These are phyloP conservation scores for Callipepla californica DNA, from an alignment of 2,113 vertebrate species.

Conservation along the genomic window DNA sequence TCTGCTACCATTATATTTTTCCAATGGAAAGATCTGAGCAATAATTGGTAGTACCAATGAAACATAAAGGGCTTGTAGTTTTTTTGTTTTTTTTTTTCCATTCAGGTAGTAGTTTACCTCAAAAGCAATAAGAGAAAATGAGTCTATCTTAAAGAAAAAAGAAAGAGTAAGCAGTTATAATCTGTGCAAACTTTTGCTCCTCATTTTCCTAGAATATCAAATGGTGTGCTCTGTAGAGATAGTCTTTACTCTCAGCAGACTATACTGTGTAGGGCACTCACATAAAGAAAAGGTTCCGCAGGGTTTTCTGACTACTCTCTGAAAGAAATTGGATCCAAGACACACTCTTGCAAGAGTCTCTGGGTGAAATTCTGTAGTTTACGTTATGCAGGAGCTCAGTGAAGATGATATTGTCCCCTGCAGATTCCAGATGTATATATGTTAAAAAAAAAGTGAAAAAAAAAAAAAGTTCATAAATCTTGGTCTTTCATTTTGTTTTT, in stretches of 20 bases:
- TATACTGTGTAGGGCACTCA: background rate
- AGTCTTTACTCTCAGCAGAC: background rate
- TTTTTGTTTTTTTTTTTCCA: background rate
- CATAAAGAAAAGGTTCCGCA: background rate
- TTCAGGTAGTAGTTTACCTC: background rate
- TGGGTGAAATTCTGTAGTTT: conserved; percentile 44
- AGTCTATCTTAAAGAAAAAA: background rate
- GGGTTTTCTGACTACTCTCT: background rate
- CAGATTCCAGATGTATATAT: background rate
- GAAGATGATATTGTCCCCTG: conserved; percentile 57
- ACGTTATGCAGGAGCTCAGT: conserved; percentile 52
- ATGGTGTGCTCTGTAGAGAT: background rate
- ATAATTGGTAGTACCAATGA: background rate
- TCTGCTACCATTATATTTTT: background rate
- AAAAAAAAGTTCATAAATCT: background rate
- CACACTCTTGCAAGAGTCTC: conserved; percentile 24
- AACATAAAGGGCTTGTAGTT: background rate
- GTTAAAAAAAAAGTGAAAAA: background rate
- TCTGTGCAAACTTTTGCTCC: background rate
- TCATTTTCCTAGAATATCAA: background rate
- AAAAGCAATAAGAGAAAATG: conserved; percentile 20
- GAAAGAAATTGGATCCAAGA: background rate
- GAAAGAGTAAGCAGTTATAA: background rate
- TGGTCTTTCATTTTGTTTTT: background rate
- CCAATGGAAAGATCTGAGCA: background rate